Conservation (phyloP, 1,140 invertebrate genomes). For the Drosophila littoralis region DNA sequence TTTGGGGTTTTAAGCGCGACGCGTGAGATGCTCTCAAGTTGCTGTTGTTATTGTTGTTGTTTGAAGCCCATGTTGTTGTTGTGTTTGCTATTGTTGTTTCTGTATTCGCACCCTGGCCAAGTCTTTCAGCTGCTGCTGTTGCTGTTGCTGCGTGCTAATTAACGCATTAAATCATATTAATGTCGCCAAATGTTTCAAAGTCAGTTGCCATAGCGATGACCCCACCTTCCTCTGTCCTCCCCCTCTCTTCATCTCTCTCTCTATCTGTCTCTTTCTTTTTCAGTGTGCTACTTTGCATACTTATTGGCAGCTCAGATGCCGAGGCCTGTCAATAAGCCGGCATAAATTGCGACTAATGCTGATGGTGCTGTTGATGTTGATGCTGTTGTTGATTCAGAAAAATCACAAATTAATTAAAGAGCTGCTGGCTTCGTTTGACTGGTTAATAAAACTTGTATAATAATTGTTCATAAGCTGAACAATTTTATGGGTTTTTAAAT, state of each 20-base stretch:
- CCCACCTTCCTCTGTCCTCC: background rate
- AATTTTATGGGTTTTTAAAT: slow-evolving; percentile 84
- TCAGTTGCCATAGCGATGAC: slow-evolving; percentile 42
- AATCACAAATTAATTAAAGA: slow-evolving; percentile 83
- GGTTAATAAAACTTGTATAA: slow-evolving; percentile 84
- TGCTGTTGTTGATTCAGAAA: slow-evolving; percentile 58
- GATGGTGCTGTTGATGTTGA: slow-evolving; percentile 17
- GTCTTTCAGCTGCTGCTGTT: slow-evolving; percentile 17
- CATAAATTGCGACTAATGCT: slow-evolving; percentile 69
- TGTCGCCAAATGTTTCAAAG: slow-evolving; percentile 83
- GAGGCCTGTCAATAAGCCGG: slow-evolving; percentile 65
- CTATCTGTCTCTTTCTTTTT: background rate
- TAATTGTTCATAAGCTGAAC: slow-evolving; percentile 84
- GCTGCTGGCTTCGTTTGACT: slow-evolving; percentile 40
- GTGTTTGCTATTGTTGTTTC: slow-evolving; percentile 19
- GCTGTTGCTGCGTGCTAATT: slow-evolving; percentile 67
- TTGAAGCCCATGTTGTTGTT: background rate
- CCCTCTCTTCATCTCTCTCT: background rate
- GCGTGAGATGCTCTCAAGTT: slow-evolving; percentile 71
- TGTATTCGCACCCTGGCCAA: slow-evolving; percentile 58
- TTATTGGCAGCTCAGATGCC: slow-evolving; percentile 18
- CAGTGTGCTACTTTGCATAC: slow-evolving; percentile 54
- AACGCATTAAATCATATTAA: slow-evolving; percentile 84
- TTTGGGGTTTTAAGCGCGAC: slow-evolving; percentile 58
- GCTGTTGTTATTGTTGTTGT: slow-evolving; percentile 17